Evolutionary conservation across 2,113 vertebrate species (phyloP), one percentile per base, ranked within the genome.

Genomic region (Corythornis madagascariensis): DNA sequence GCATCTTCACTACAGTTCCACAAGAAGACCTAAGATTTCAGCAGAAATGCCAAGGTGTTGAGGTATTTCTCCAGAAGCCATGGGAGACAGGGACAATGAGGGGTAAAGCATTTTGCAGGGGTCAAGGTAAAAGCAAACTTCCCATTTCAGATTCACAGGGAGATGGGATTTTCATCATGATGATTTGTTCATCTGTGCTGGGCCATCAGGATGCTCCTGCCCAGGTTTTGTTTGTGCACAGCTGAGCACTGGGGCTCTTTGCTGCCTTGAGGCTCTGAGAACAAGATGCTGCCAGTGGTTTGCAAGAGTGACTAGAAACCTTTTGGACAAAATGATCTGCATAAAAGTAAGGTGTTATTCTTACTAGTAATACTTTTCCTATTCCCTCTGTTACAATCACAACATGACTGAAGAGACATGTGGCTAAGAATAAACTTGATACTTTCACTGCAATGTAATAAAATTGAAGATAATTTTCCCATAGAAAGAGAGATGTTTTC

Each of bases 381-480:
- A 88, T 94, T 92, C 75, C 91, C 83, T 83, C 73, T 75, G 69
- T 83, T 88, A 28, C 26, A 74, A 26, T 94, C 82, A 81, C 94
- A 91, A 91, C 80, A 47, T 45, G 82, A 95, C 72, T 83, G 67
- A 92, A 71, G 83, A 94, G 86, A 87, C 75, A 20, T 72, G 75
- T 57, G 93, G 93, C 92, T 97, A 95, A 96, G 94, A 96, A 96
- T 97, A 94, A 95, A 88, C 92, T 83, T 48, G 73, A 89, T 92
- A 76, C 85, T 92, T 92, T 65, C 63, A 63, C 70, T 81, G 79
- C 83, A 78, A 45, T 95, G 71, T 92, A 83, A 77, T 65, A 91
- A 76, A 93, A 90, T 63, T 69, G 67, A 89, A 93, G 79, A 92
- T 74, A 77, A 82, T 96, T 96, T 97, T 96, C 90, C 90, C n/a